phyloP scores from a whole-genome alignment of 2,888 invertebrate species.

The Tachina lurida region DNA sequence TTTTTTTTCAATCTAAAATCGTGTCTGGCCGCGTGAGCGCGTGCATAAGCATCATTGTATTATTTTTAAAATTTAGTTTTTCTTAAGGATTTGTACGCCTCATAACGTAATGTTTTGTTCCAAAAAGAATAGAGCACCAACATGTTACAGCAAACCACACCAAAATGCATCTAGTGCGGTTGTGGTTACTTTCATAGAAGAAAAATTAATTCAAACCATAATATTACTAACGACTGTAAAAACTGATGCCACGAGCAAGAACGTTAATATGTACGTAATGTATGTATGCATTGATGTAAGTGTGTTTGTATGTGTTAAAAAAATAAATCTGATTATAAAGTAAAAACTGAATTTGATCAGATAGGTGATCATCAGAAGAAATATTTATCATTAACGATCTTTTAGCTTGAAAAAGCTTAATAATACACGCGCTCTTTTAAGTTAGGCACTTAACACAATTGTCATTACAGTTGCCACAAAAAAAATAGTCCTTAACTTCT shows the following conservation, averaged over 20 bases:
- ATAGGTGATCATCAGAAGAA: conserved; percentile 73
- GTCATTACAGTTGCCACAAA: conserved; percentile 39
- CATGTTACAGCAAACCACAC: conserved; percentile 14
- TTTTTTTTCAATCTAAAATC: conserved; percentile 45
- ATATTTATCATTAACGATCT: conserved; percentile 73
- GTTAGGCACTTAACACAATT: conserved; percentile 49
- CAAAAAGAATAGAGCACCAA: conserved; percentile 18
- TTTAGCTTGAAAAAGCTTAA: conserved; percentile 40
- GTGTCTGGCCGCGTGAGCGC: conserved; percentile 72
- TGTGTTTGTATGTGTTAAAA: too few relatives aligned
- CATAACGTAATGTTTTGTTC: conserved; percentile 47
- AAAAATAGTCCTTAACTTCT: neutral
- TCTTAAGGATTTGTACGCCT: conserved; percentile 52
- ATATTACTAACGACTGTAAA: neutral
- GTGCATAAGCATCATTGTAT: conserved; percentile 73
- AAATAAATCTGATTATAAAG: conserved; percentile 1
- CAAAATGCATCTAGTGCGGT: neutral
- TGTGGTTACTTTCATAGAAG: conserved; percentile 48
- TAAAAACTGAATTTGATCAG: conserved; percentile 67
- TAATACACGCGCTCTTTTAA: conserved; percentile 51
- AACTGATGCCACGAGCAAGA: conserved; percentile 10
- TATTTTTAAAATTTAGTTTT: conserved; percentile 54
- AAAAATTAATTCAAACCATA: conserved; percentile 40
- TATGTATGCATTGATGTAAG: too few relatives aligned
- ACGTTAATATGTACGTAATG: neutral